Evolutionary conservation across 2,888 invertebrate species (phyloP), one percentile per base, ranked within the genome.

Genomic region (Tanypteryx hageni): DNA sequence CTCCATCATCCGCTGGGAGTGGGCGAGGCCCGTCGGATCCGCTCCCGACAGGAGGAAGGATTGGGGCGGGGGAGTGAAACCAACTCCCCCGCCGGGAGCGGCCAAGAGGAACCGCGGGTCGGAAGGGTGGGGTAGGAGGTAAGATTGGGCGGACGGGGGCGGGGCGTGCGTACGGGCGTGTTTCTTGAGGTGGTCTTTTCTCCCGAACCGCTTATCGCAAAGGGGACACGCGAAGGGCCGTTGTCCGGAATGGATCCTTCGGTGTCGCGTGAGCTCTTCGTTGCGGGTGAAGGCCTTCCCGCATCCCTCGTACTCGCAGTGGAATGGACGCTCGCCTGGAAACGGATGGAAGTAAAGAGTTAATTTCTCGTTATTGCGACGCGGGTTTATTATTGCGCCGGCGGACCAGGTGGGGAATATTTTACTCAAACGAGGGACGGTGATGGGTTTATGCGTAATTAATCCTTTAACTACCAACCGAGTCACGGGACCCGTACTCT

Each of bases 121-220:
- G 18, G 58, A 18, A 7, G 81, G 22, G 61, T 59, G 85, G 44
- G 84, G 92, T 11, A 82, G 27, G 10, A 82, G 22, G 16, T 89
- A 59, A 0, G 76, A 82, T n/a, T 93, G 93, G 92, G 76, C 22
- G 22, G 86, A 58, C 14, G 89, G 83, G n/a, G 93, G 93, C 92
- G 94, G 93, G 92, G 94, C 94, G 94, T 99, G 99, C 0, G 98
- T 99, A 94, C 98, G 97, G 93, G 97, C 97, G 94, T 99, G 99
- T 94, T 99, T 99, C 95, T 98, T 98, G 92, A 99, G 96, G 94
- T 99, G 99, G 95, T 99, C 99, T 94, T 99, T 97, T 83, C 99
- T 96, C 0, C 99, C 99, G 94, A 99, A 99, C 93, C 98, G 96
- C 95, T 99, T 99, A 7, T 98, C 98, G 94, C 99, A 99, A 27